Evolutionary conservation across 2,888 invertebrate genomes (phyloP).

Genomic region (Gibbula magus): DNA sequence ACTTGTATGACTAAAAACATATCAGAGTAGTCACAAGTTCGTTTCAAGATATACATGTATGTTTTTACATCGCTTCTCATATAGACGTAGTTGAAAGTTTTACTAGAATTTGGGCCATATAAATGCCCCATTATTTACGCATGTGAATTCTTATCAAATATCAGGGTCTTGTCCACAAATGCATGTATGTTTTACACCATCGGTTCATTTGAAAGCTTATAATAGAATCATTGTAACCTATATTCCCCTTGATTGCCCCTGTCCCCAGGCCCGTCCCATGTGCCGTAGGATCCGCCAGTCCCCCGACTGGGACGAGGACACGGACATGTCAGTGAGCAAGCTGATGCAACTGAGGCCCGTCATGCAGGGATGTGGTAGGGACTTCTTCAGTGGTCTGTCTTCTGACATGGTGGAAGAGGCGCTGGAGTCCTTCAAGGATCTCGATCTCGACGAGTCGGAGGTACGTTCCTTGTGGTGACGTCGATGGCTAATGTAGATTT

Average conservation of each 20-base stretch:
- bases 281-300: slow-evolving; percentile 22
- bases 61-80: too few species aligned
- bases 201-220: background rate
- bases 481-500: too few species aligned
- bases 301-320: background rate
- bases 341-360: background rate
- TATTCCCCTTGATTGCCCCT: background rate
- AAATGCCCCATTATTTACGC: too few species aligned
- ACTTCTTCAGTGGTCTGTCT: slow-evolving; percentile 3
- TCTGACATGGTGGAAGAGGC: background rate
- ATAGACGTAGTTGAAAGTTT: too few species aligned
- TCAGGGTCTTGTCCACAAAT: too few species aligned
- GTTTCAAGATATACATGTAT: too few species aligned
- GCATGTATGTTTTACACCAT: too few species aligned
- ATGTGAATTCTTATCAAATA: too few species aligned
- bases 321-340: background rate
- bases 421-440: background rate
- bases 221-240: background rate
- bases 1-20: too few species aligned
- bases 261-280: slow-evolving; percentile 9
- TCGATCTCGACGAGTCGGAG: slow-evolving; percentile 24
- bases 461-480: background rate
- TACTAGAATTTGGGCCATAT: too few species aligned
- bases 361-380: slow-evolving; percentile 23
- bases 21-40: too few species aligned